Evolutionary conservation across 2,113 vertebrate genomes (phyloP).

Genomic region (Sterrhoptilus dennistouni): DNA sequence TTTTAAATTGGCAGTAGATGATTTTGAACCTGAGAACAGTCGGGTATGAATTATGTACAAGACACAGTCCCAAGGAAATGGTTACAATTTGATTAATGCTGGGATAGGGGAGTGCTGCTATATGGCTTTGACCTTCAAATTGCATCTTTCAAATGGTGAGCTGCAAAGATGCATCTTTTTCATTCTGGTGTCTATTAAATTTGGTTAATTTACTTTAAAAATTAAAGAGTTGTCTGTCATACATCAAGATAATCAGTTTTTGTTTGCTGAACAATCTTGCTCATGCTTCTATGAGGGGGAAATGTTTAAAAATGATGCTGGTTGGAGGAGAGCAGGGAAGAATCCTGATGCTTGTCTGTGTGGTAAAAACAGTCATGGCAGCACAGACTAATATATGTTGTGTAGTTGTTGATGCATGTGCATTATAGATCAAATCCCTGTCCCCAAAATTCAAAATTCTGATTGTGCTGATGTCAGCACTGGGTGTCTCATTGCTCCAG

Average conservation of each 20-base stretch:
- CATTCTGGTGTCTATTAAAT: constrained; percentile 7
- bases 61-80: constrained; percentile 14
- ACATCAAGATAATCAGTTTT: constrained; percentile 3
- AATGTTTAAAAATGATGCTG: background rate
- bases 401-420: background rate
- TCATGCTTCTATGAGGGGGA: background rate
- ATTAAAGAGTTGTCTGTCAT: background rate
- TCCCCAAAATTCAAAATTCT: background rate
- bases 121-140: constrained; percentile 46
- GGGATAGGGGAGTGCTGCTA: background rate
- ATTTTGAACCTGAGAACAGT: background rate
- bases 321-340: background rate
- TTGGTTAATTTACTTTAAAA: constrained; percentile 37
- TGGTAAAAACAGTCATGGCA: background rate
- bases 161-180: background rate
- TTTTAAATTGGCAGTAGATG: background rate
- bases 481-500: background rate
- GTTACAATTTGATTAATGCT: constrained; percentile 41
- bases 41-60: constrained; percentile 36
- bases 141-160: background rate
- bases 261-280: background rate
- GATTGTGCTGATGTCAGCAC: background rate
- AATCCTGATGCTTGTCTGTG: background rate
- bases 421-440: background rate
- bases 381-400: background rate